Conservation (phyloP, 2,797 vertebrate species). For the Pangasius mekongensis region DNA sequence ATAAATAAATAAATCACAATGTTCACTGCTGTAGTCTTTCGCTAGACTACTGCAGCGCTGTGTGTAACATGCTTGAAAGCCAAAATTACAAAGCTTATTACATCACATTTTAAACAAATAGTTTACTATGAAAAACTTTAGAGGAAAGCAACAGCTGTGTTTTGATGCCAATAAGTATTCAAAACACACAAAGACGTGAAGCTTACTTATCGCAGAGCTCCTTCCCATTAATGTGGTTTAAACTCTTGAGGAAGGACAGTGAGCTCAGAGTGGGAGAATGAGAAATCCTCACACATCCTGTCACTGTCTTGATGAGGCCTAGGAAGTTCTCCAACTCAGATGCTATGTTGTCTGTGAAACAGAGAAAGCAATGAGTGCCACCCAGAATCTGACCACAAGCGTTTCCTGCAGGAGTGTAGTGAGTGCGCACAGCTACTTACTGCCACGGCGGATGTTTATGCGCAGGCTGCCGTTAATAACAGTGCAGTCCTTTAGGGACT, state of each 20-base stretch:
- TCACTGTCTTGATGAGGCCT: slow-evolving; percentile 94
- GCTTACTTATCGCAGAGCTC: slow-evolving; percentile 87
- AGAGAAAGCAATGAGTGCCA: slow-evolving; percentile 5
- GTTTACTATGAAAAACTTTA: not conserved
- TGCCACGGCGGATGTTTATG: slow-evolving; percentile 97
- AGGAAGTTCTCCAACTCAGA: slow-evolving; percentile 96
- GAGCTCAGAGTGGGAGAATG: slow-evolving; percentile 93
- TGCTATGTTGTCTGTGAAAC: slow-evolving; percentile 87
- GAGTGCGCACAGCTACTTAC: slow-evolving; percentile 77
- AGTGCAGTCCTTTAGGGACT: slow-evolving; percentile 94
- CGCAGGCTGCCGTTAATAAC: slow-evolving; percentile 94
- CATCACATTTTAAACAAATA: not conserved
- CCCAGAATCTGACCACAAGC: not conserved
- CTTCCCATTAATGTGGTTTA: slow-evolving; percentile 90
- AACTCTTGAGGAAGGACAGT: slow-evolving; percentile 92
- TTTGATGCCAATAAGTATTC: not conserved
- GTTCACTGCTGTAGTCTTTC: not conserved
- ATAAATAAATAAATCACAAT: not conserved
- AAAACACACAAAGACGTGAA: not conserved
- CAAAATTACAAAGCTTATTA: not conserved
- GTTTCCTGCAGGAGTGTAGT: not conserved
- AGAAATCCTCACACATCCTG: slow-evolving; percentile 90
- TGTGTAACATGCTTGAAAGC: not conserved
- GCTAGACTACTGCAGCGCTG: not conserved
- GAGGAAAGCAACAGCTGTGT: not conserved